Percentiles rank a stretch among this genome's conserved stretches.
These are phyloP conservation scores for Rhyzopertha dominica DNA, from an alignment of 1,140 invertebrate species.

Conservation along the genomic window DNA sequence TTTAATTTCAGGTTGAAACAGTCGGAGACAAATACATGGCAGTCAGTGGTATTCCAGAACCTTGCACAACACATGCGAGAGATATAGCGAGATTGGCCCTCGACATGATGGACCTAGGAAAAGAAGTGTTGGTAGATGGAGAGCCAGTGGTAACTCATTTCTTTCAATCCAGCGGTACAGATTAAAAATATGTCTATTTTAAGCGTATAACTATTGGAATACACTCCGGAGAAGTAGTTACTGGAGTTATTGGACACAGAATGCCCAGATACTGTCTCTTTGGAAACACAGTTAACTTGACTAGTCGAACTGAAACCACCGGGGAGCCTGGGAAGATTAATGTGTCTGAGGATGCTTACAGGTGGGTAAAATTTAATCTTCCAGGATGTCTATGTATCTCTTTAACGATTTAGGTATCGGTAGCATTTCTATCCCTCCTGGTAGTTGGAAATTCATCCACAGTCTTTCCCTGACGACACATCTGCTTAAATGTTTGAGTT, in stretches of 20 bases:
- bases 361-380: slow-evolving; percentile 63
- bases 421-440: slow-evolving; percentile 63
- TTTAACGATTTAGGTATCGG: slow-evolving; percentile 59
- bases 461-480: slow-evolving; percentile 61
- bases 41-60: slow-evolving; percentile 92
- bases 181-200: slow-evolving; percentile 25
- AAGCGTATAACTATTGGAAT: slow-evolving; percentile 95
- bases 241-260: slow-evolving; percentile 92
- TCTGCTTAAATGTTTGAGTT: slow-evolving; percentile 59
- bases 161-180: neutral
- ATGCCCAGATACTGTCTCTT: slow-evolving; percentile 98
- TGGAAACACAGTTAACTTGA: slow-evolving; percentile 94
- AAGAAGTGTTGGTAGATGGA: slow-evolving; percentile 79
- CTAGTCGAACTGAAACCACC: slow-evolving; percentile 92
- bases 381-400: slow-evolving; percentile 66
- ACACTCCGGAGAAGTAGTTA: slow-evolving; percentile 93
- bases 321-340: slow-evolving; percentile 88
- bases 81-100: slow-evolving; percentile 89
- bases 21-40: slow-evolving; percentile 99
- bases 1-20: slow-evolving; percentile 84
- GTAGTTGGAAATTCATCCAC: slow-evolving; percentile 62
- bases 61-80: slow-evolving; percentile 83
- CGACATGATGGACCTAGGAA: slow-evolving; percentile 93
- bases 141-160: slow-evolving; percentile 69
- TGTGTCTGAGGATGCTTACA: slow-evolving; percentile 90